These are phyloP conservation scores for Crepidodera aurea DNA, from an alignment of 2,888 invertebrate species.

Conservation along the genomic window DNA sequence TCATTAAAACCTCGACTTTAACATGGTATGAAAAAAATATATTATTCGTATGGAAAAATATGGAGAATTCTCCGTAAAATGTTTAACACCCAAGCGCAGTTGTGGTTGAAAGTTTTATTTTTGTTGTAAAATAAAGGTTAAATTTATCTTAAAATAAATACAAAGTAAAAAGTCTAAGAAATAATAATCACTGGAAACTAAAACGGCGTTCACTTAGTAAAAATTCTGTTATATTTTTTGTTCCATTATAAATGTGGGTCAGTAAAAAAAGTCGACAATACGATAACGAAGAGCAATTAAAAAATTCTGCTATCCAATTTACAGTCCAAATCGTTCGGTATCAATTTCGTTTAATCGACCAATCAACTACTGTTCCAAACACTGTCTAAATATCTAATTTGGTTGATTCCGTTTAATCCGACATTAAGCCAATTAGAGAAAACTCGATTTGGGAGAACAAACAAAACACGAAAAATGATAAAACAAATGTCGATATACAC, in stretches of 20 bases:
- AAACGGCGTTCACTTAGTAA: too few species aligned
- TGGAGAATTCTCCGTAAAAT: too few species aligned
- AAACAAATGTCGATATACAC: conserved; percentile 3
- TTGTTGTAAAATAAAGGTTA: too few species aligned
- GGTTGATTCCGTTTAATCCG: conserved; percentile 17
- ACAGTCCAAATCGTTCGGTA: conserved; percentile 10
- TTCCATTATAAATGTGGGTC: neutral
- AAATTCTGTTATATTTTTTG: too few species aligned
- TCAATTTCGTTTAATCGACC: conserved; percentile 21
- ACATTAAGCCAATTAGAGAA: conserved; percentile 25
- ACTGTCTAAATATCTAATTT: conserved; percentile 26
- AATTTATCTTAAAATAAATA: too few species aligned
- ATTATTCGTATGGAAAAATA: too few species aligned
- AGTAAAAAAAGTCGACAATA: neutral
- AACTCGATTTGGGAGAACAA: conserved; percentile 18
- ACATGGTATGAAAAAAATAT: too few species aligned
- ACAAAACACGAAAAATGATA: conserved; percentile 24
- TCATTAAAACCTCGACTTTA: too few species aligned
- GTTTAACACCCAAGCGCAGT: too few species aligned
- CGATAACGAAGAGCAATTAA: neutral
- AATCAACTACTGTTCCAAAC: conserved; percentile 23
- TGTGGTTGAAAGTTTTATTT: too few species aligned
- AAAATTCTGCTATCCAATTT: conserved; percentile 8
- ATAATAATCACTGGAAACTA: too few species aligned
- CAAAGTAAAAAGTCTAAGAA: too few species aligned